Evolutionary conservation across 1,140 invertebrate genomes (phyloP).

Genomic region (Hypsibius dujardini): DNA sequence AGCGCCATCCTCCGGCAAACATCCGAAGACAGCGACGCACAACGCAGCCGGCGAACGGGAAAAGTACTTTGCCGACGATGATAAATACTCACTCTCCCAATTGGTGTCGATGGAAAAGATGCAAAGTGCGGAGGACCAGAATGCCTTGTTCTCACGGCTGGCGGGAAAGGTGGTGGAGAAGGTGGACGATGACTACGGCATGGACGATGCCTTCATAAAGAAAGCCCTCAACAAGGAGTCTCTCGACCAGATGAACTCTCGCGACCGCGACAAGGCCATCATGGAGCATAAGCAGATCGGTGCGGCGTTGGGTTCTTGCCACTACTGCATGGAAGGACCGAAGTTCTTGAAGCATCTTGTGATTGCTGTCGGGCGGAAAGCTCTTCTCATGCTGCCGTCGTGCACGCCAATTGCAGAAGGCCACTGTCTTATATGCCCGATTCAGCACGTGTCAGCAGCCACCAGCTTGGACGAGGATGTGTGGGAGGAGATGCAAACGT

Average conservation of each 20-base stretch:
- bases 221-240: conserved; percentile 46
- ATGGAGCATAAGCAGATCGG: conserved; percentile 48
- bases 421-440: conserved; percentile 72
- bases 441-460: conserved; percentile 54
- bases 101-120: conserved; percentile 68
- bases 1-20: conserved; percentile 38
- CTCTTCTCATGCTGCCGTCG: conserved; percentile 58
- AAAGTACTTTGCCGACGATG: conserved; percentile 75
- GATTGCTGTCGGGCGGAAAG: conserved; percentile 55
- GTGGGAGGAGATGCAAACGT: conserved; percentile 63
- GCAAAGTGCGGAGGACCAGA: conserved; percentile 56
- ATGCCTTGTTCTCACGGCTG: conserved; percentile 56
- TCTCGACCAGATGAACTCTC: conserved; percentile 43
- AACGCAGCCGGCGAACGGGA: conserved; percentile 46
- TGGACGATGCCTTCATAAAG: conserved; percentile 70
- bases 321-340: conserved; percentile 58
- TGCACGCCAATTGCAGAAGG: conserved; percentile 58
- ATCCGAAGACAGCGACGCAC: conserved; percentile 48
- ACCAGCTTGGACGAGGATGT: conserved; percentile 78
- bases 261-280: conserved; percentile 46
- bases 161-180: conserved; percentile 47
- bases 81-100: conserved; percentile 61
- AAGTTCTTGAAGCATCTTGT: conserved; percentile 70
- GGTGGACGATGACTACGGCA: conserved; percentile 49
- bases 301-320: conserved; percentile 56